phyloP scores from a whole-genome alignment of 2,888 invertebrate genomes.

The Danaus chrysippus region DNA sequence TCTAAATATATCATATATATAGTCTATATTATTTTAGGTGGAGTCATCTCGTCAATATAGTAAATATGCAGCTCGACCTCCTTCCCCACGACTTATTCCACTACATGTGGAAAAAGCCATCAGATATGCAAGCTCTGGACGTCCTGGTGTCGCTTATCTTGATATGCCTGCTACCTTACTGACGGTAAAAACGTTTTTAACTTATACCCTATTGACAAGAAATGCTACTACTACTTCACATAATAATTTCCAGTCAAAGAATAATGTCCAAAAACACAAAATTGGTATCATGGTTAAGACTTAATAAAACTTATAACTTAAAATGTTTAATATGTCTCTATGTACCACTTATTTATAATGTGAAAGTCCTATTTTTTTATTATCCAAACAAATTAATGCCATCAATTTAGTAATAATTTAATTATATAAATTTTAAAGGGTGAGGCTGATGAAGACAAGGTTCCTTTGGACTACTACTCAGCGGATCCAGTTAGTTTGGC shows the following conservation, averaged over 20 bases:
- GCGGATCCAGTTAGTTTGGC: slow-evolving; percentile 81
- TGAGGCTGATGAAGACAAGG: slow-evolving; percentile 64
- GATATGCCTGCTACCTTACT: slow-evolving; percentile 94
- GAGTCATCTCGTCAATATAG: slow-evolving; percentile 93
- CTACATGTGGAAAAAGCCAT: slow-evolving; percentile 95
- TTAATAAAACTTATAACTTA: no score
- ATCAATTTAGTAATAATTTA: not conserved
- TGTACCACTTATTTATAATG: no score
- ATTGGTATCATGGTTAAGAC: no score
- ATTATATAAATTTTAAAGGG: slow-evolving; percentile 40
- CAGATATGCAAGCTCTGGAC: slow-evolving; percentile 88
- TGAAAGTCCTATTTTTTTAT: no score
- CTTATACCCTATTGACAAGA: not conserved
- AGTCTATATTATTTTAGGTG: slow-evolving; percentile 62
- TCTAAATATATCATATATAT: no score
- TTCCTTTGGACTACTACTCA: slow-evolving; percentile 66
- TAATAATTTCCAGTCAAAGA: no score
- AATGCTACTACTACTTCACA: not conserved
- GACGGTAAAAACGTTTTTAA: slow-evolving; percentile 51
- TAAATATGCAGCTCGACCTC: slow-evolving; percentile 94
- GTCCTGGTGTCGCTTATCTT: slow-evolving; percentile 94
- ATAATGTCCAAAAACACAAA: no score
- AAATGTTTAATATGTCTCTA: no score
- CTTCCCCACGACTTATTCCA: slow-evolving; percentile 89
- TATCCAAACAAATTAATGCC: no score